Conservation (phyloP, 2,113 vertebrate genomes). For the Coregonus clupeaformis region DNA sequence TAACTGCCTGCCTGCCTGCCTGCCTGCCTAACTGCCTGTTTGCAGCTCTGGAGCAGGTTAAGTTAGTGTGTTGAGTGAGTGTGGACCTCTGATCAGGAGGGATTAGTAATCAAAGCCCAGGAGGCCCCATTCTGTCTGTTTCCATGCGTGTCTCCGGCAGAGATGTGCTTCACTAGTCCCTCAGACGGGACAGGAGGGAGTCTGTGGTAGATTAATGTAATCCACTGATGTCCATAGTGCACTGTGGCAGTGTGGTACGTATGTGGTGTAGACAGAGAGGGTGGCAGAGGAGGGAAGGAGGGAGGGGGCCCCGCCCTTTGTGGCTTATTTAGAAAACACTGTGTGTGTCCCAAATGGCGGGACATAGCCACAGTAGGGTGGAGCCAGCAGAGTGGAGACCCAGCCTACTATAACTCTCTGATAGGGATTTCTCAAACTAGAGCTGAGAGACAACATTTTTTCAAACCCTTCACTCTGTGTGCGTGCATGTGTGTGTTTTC, state of each 20-base stretch:
- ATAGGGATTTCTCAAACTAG: too few species aligned
- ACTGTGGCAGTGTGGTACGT: background rate
- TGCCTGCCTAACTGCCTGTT: too few species aligned
- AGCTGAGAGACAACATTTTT: too few species aligned
- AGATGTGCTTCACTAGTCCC: slow-evolving; percentile 13
- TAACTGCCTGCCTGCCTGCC: too few species aligned
- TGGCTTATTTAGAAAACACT: background rate
- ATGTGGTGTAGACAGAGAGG: background rate
- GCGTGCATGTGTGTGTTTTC: slow-evolving; percentile 2
- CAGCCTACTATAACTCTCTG: too few species aligned
- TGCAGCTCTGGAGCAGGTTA: too few species aligned
- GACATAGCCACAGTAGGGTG: too few species aligned
- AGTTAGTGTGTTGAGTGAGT: too few species aligned
- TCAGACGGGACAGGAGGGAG: slow-evolving; percentile 13
- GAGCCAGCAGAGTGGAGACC: too few species aligned
- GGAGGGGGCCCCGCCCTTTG: background rate
- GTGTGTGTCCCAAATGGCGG: too few species aligned
- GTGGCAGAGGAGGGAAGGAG: background rate
- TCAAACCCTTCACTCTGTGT: too few species aligned
- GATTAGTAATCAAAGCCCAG: slow-evolving; percentile 35
- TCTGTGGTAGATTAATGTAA: background rate
- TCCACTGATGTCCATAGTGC: background rate
- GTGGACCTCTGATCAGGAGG: slow-evolving; percentile 18
- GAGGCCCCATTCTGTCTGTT: slow-evolving; percentile 30
- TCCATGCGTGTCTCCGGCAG: slow-evolving; percentile 6